Evolutionary conservation across 2,888 invertebrate genomes (phyloP), one percentile per base, ranked within the genome.

Genomic region (Criorhina ranunculi): DNA sequence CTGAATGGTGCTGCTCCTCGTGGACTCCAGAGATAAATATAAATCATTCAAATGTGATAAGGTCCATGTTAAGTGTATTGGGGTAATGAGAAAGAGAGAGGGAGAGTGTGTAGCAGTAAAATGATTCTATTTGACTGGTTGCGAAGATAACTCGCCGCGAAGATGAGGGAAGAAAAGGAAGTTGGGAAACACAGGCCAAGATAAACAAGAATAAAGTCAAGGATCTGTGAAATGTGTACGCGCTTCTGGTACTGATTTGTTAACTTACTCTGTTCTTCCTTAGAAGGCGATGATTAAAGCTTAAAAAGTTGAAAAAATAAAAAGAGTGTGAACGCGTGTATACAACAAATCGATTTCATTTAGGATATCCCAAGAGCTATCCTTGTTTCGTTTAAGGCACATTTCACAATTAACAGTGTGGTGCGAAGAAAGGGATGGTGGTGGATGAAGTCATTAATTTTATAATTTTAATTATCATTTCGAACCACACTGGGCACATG

Each of bases 1-100:
- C n/a, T n/a, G n/a, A n/a, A n/a, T n/a, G n/a, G n/a, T n/a, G 29
- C n/a, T 11, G 17, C 37, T 49, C 11, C 49, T 51, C 44, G 49
- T 33, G 33, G 12, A 40, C 69, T 31, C 31, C 53, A 57, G 51
- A 67, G 67, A 78, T 78, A 83, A 67, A 67, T 51, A 79, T 83
- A 79, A 79, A 83, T 83, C 83, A 83, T 83, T 78, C 79, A 83
- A 83, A 83, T 73, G 83, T 79, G 73, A 83, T 79, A 83, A 69
- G 49, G 62, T 73, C 62, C 73, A 67, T 69, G 82, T 60, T 49
- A 42, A 69, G 78, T 55, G 19, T 76, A 59, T 62, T 67, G 53
- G 17, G 31, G n/a, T n/a, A n/a, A n/a, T n/a, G n/a, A 15, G 11
- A 11, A 24, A 29, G 15, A 8, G 12, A 11, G 31, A 19, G 11